A percentile compares a stretch with the other conserved stretches of the same genome.
Conservation (phyloP, 2,797 vertebrate species). For the Enteromius anoplus region DNA sequence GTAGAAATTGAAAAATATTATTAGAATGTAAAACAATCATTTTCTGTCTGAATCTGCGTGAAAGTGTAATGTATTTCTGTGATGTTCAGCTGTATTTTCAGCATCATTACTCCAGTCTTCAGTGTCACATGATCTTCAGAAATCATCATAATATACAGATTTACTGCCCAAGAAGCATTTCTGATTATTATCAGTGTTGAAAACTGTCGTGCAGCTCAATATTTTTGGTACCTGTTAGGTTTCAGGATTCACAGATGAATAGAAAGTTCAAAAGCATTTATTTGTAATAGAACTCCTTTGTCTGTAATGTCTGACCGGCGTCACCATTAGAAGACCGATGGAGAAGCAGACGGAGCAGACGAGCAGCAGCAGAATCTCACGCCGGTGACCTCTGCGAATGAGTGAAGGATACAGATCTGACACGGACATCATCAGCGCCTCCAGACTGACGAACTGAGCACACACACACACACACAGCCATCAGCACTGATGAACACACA, state of each 20-base stretch:
- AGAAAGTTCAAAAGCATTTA: neutral
- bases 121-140: neutral
- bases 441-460: constrained; percentile 89
- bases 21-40: no score
- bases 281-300: neutral
- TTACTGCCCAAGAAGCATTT: neutral
- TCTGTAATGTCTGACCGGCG: constrained; percentile 78
- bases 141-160: neutral
- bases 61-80: no score
- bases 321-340: constrained; percentile 86
- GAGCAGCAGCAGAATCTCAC: constrained; percentile 86
- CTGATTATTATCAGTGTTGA: neutral
- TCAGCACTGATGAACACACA: neutral
- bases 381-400: constrained; percentile 78
- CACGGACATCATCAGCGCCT: constrained; percentile 90
- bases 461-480: neutral
- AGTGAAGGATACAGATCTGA: constrained; percentile 85
- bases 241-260: neutral
- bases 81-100: no score
- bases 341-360: constrained; percentile 82
- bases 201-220: no score
- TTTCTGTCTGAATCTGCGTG: no score
- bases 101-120: neutral
- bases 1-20: neutral
- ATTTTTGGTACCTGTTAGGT: no score